These are phyloP conservation scores for Benthosema pterotum DNA, from an alignment of 2,797 vertebrate species.

Conservation along the genomic window DNA sequence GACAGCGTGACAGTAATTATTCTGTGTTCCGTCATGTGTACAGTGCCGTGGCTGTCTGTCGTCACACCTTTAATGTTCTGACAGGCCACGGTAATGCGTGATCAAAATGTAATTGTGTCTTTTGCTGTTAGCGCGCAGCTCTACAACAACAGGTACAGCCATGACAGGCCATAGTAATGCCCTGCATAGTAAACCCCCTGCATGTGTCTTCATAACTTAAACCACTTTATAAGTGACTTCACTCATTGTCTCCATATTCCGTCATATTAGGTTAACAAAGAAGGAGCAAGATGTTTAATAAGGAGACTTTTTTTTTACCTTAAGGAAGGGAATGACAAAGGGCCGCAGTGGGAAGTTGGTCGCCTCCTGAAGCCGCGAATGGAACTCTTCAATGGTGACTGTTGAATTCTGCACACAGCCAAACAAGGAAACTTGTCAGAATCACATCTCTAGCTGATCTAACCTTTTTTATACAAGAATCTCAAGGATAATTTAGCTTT, in stretches of 20 bases:
- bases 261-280: constrained; percentile 12
- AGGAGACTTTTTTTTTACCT: constrained; percentile 79
- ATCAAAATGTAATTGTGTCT: too few relatives aligned
- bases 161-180: too few relatives aligned
- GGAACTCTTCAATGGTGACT: constrained; percentile 98
- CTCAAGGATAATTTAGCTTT: too few relatives aligned
- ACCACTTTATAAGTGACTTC: too few relatives aligned
- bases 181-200: too few relatives aligned
- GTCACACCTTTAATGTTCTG: background rate
- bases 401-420: constrained; percentile 89
- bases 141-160: too few relatives aligned
- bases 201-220: too few relatives aligned
- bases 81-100: constrained; percentile 1
- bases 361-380: constrained; percentile 96
- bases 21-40: constrained; percentile 11
- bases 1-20: constrained; percentile 15
- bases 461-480: too few relatives aligned
- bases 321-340: constrained; percentile 97
- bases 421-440: constrained; percentile 25
- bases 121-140: too few relatives aligned
- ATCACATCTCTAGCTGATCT: too few relatives aligned
- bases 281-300: constrained; percentile 16
- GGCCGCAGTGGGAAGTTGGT: constrained; percentile 97
- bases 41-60: constrained; percentile 10
- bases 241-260: too few relatives aligned